phyloP scores from a whole-genome alignment of 2,888 invertebrate genomes.

The Thymelicus lineola region DNA sequence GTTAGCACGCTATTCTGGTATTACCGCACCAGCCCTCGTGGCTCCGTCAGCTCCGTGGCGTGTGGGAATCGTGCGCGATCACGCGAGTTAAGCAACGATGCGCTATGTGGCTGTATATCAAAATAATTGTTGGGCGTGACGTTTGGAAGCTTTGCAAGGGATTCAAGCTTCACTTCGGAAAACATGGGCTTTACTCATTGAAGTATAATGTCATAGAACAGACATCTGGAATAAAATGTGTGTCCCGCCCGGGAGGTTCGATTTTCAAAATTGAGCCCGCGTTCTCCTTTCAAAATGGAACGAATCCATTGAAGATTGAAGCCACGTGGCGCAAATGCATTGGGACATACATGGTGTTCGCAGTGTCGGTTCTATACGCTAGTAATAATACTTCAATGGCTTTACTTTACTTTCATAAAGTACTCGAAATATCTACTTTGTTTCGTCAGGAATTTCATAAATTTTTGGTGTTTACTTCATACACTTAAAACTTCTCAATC shows the following conservation, averaged over 20 bases:
- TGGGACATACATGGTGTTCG: too few relatives aligned
- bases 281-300: too few relatives aligned
- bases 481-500: too few relatives aligned
- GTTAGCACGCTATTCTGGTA: constrained; percentile 53
- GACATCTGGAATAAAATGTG: too few relatives aligned
- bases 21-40: constrained; percentile 13
- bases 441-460: background rate
- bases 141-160: background rate
- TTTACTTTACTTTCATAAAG: too few relatives aligned
- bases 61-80: constrained; percentile 2
- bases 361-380: too few relatives aligned
- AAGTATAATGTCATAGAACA: too few relatives aligned
- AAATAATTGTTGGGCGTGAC: background rate
- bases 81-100: constrained; percentile 2
- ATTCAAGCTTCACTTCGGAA: background rate
- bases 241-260: too few relatives aligned
- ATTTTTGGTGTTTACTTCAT: background rate
- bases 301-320: too few relatives aligned
- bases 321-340: too few relatives aligned
- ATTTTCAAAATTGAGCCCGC: too few relatives aligned
- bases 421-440: background rate
- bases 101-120: background rate
- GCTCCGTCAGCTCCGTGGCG: constrained; percentile 8
- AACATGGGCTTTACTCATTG: background rate
- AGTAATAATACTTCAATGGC: too few relatives aligned